Base-by-base conservation (phyloP, 2,888 invertebrate genomes). In the Pomacea canaliculata region DNA sequence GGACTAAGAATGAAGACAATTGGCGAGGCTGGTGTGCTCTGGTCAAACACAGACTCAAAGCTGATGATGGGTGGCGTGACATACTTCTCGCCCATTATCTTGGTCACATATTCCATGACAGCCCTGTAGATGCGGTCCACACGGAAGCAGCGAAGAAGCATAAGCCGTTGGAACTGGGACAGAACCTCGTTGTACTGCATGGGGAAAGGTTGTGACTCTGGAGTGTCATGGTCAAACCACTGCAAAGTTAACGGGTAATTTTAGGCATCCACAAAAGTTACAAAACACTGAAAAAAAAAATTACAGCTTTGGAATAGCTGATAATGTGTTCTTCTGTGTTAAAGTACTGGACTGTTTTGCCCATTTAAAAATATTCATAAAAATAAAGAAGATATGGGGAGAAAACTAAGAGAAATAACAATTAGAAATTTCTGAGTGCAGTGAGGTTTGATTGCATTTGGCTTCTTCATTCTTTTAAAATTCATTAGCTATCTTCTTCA, bases 61-160 rank as follows among this genome's bases (percentile, higher is more conserved):
- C 96, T 96, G 85, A 95, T 93, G 72, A 95, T 95, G 0, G 97
- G 97, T 27, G 97, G 96, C 72, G 96, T 96, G 78, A 97, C 95
- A 88, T 94, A 97, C 89, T 95, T 94, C 91, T 96, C 95, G 67
- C 96, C 96, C 95, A 97, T 96, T 12, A 94, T 94, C 83, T 93
- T 92, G 8, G 94, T 94, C 84, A 97, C 95, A 90, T 95, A 97
- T 89, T 95, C 94, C 56, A 94, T 94, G 81, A 97, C 93, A n/a
- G 95, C 95, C 82, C 95, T 93, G 91, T 95, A 96, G 75, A 97
- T 94, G 80, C 97, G 93, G 92, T 97, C 97, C 27, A 96, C 94
- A 48, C 97, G 93, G 92, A 97, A 96, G 89, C 97, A 97, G 27
- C 97, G 93, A 73, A 97, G 91, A 77, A 97, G 89, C 95, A 97